Percentiles rank a stretch among this genome's conserved stretches.
Conservation (phyloP, 2,888 invertebrate species). For the Thalpophila matura region DNA sequence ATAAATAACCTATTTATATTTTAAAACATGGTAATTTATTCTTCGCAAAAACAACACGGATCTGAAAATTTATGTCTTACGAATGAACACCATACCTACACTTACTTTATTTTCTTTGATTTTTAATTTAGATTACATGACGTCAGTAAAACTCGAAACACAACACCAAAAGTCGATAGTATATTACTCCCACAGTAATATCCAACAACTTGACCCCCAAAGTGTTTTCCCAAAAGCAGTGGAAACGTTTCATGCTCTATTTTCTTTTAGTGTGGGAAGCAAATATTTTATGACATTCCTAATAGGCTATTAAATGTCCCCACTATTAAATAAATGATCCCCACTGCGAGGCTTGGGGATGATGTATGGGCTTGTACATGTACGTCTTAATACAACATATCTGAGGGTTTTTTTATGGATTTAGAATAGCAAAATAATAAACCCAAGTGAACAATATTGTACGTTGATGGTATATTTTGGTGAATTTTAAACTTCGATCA, state of each 20-base stretch:
- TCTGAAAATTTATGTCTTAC: too few species aligned
- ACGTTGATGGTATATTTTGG: background rate
- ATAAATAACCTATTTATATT: too few species aligned
- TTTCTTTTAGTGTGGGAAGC: conserved; percentile 42
- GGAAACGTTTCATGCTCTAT: conserved; percentile 33
- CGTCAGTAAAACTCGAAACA: background rate
- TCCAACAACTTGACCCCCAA: conserved; percentile 5
- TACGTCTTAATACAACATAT: background rate
- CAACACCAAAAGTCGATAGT: conserved; percentile 14
- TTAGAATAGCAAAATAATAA: background rate
- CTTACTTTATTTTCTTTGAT: too few species aligned
- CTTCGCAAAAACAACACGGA: too few species aligned
- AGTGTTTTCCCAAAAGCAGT: conserved; percentile 26
- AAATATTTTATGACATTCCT: conserved; percentile 50
- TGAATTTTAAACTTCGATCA: background rate
- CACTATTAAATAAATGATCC: conserved; percentile 43
- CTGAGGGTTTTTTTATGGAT: background rate
- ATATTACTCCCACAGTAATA: conserved; percentile 25
- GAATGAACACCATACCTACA: too few species aligned
- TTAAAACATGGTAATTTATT: too few species aligned
- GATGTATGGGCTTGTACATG: conserved; percentile 13
- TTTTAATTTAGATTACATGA: too few species aligned
- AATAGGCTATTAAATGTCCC: conserved; percentile 49
- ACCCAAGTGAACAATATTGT: background rate
- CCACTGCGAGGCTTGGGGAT: conserved; percentile 20